Evolutionary conservation across 2,113 vertebrate species (phyloP).

Genomic region (Ciconia boyciana): DNA sequence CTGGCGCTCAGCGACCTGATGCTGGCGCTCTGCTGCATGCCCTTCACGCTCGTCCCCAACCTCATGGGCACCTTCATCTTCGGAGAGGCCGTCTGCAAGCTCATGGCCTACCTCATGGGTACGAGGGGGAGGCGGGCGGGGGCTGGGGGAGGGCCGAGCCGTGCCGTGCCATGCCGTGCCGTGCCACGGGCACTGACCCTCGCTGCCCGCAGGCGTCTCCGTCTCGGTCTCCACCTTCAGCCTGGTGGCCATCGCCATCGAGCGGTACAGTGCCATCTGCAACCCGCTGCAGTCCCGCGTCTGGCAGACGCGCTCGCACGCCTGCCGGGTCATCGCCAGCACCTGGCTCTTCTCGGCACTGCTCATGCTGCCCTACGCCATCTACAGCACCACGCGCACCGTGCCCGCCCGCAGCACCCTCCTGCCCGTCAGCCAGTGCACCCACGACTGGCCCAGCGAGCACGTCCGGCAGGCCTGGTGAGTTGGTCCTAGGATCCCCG

Average conservation of each 20-base stretch:
- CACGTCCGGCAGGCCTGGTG: constrained; percentile 85
- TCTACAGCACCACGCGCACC: constrained; percentile 80
- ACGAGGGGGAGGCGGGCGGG: background rate
- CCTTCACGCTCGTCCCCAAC: constrained; percentile 92
- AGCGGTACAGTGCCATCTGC: constrained; percentile 96
- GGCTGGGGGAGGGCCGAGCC: background rate
- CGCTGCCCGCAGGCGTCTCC: constrained; percentile 80
- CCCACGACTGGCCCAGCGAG: constrained; percentile 80
- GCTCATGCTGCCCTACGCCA: constrained; percentile 91
- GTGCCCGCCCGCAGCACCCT: constrained; percentile 40
- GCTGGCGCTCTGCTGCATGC: constrained; percentile 93
- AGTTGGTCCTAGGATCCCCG: background rate
- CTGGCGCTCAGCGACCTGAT: constrained; percentile 93
- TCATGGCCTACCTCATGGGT: constrained; percentile 95
- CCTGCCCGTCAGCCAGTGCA: constrained; percentile 71
- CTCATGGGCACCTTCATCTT: constrained; percentile 94
- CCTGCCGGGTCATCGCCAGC: constrained; percentile 86
- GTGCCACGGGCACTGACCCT: background rate
- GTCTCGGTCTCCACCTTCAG: constrained; percentile 95
- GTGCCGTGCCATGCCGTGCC: accelerated
- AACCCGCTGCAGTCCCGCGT: constrained; percentile 90
- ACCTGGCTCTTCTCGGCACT: constrained; percentile 88
- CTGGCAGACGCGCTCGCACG: constrained; percentile 95
- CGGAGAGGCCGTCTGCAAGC: constrained; percentile 89
- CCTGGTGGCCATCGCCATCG: constrained; percentile 93